Evolutionary conservation across 2,888 invertebrate genomes (phyloP), one percentile per base, ranked within the genome.

Genomic region (Mimumesa dahlbomi): DNA sequence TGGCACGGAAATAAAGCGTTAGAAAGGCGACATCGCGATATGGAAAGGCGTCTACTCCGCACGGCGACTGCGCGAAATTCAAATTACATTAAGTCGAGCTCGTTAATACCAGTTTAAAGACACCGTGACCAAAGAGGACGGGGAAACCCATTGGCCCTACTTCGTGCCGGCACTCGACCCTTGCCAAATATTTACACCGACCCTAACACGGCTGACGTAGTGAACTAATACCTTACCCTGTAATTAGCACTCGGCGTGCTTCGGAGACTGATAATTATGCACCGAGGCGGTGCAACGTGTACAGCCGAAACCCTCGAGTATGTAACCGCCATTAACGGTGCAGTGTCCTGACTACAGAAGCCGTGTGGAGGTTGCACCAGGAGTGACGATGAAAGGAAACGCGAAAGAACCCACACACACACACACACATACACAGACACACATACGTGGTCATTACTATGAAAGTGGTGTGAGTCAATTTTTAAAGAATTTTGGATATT

Each of bases 241-340:
- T 79, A 79, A 79, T 79, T 79, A 79, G 79, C 79, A 49, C 69
- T 61, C 71, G 58, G 63, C 52, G 69, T 53, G 67, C 64, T 68
- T 68, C 68, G 75, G 61, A 68, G 73, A 71, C 77, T 77, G 77
- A 79, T 79, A 79, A 79, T 79, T 79, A 79, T 77, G 79, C 73
- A 56, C 42, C 57, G 58, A 49, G 57, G 49, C 58, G 67, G 46
- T 66, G 64, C 66, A 63, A 75, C 73, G 56, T 73, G 56, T 50
- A 16, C 66, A 48, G 61, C 9, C 61, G 50, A 36, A 64, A 67
- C 66, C 69, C 65, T 57, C 69, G 58, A 65, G 69, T 66, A 67
- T 59, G 69, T 69, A 62, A 77, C 76, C 74, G 71, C 79, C 74
- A 79, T 79, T 79, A 79, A 67, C 67, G 48, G 43, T 59, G 62